Evolutionary conservation across 2,113 vertebrate genomes (phyloP), one percentile per base, ranked within the genome.

Genomic region (Oryzias javanicus): DNA sequence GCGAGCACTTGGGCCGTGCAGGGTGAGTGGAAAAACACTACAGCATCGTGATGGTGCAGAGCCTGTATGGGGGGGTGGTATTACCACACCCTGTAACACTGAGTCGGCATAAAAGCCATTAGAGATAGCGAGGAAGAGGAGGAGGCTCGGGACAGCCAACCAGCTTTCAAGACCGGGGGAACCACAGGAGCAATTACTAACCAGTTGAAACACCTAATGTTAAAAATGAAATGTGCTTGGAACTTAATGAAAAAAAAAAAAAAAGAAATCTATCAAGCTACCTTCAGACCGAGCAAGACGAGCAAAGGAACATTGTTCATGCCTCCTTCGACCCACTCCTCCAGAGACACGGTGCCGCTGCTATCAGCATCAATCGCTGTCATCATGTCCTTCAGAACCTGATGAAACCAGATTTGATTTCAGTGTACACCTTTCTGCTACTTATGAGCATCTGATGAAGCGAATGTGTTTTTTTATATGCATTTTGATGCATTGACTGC

Each of bases 371-470:
- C 96, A 1, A 98, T 94, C 1, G 94, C 94, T 15, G 88, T 93
- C 95, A 97, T 97, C 95, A 97, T 97, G 82, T 97, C 94, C 81
- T 94, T 92, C 70, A 97, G 88, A 60, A 97, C 94, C 96, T 98
- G 88, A 58, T 29, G 50, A 59, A 63, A 76, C 14, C 8, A 60
- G 18, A 82, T 60, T 53, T 20, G 24, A 25, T 53, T 52, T 54
- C 46, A 55, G 7, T n/a, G 56, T 58, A 61, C 47, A 41, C 3
- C 6, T 47, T 47, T 60, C 42, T 61, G 17, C 50, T 16, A 50
- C 47, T 44, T 55, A n/a, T 29, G 22, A 40, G 47, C 12, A n/a
- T 18, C 25, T 22, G 42, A 40, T 16, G 44, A 17, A 17, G 25
- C n/a, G 67, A 69, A 63, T 6, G 4, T 49, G 20, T 62, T 35